Conservation (phyloP, 2,888 invertebrate species). For the Antheraea assamensis region DNA sequence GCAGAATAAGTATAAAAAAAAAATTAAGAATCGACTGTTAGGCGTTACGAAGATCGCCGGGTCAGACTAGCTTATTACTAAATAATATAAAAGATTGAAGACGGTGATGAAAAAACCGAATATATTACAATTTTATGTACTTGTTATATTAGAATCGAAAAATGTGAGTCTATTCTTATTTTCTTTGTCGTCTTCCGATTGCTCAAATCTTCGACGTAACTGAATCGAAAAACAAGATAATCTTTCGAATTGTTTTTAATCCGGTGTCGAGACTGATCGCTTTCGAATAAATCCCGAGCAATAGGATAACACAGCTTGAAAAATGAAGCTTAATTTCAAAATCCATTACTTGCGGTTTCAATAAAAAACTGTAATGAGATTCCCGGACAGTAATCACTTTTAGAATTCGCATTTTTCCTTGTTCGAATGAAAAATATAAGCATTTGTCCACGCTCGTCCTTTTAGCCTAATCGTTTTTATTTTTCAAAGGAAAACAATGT, state of each 20-base stretch:
- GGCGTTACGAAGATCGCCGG: too few relatives aligned
- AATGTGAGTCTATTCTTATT: neutral
- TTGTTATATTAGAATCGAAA: neutral
- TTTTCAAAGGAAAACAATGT: slow-evolving; percentile 22
- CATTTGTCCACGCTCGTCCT: slow-evolving; percentile 24
- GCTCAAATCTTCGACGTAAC: neutral
- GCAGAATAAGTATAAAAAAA: too few relatives aligned
- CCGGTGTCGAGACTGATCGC: neutral
- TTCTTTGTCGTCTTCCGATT: neutral
- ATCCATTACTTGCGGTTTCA: slow-evolving; percentile 19
- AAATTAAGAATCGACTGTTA: too few relatives aligned
- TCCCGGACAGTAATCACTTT: slow-evolving; percentile 16
- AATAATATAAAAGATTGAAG: too few relatives aligned
- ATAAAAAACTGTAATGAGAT: slow-evolving; percentile 18
- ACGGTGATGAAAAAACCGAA: too few relatives aligned
- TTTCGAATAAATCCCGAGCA: slow-evolving; percentile 1
- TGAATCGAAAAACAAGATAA: slow-evolving; percentile 9
- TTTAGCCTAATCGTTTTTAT: slow-evolving; percentile 24
- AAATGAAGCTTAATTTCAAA: slow-evolving; percentile 16
- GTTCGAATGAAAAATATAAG: slow-evolving; percentile 20
- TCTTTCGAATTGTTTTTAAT: neutral
- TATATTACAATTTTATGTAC: neutral
- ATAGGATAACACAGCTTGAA: slow-evolving; percentile 17
- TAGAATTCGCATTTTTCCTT: slow-evolving; percentile 19
- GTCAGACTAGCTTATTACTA: too few relatives aligned